Percentiles rank a stretch among this genome's conserved stretches.
These are phyloP conservation scores for Guaruba guarouba DNA, from an alignment of 2,113 vertebrate species.

Conservation along the genomic window DNA sequence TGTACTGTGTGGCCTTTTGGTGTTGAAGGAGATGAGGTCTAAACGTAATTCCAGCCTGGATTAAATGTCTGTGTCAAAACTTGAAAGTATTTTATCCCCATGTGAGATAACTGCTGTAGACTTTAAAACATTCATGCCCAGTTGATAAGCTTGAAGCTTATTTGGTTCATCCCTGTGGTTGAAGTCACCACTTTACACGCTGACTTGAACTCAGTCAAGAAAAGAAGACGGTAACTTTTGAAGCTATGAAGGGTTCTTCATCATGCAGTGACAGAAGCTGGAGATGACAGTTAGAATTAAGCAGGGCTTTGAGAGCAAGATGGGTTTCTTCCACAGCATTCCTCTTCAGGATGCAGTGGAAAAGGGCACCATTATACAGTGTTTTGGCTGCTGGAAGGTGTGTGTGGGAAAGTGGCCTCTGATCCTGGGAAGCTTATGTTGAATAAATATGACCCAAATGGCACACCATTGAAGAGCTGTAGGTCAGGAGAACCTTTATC, in stretches of 20 bases:
- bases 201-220: background rate
- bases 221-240: background rate
- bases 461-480: background rate
- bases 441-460: background rate
- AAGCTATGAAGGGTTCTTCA: background rate
- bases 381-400: background rate
- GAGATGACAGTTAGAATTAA: background rate
- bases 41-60: background rate
- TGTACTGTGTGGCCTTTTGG: background rate
- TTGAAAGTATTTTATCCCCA: background rate
- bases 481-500: background rate
- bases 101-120: background rate
- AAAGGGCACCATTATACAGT: background rate
- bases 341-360: background rate
- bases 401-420: background rate
- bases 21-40: background rate
- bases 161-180: background rate
- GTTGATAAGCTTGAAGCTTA: background rate
- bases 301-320: background rate
- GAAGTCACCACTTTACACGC: background rate
- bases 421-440: background rate
- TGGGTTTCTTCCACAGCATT: rapidly evolving
- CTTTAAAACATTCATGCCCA: background rate
- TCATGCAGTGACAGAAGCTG: background rate
- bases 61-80: background rate